Percentiles rank a stretch among this genome's conserved stretches.
Conservation (phyloP, 2,888 invertebrate genomes). For the Pristionchus japonicus region DNA sequence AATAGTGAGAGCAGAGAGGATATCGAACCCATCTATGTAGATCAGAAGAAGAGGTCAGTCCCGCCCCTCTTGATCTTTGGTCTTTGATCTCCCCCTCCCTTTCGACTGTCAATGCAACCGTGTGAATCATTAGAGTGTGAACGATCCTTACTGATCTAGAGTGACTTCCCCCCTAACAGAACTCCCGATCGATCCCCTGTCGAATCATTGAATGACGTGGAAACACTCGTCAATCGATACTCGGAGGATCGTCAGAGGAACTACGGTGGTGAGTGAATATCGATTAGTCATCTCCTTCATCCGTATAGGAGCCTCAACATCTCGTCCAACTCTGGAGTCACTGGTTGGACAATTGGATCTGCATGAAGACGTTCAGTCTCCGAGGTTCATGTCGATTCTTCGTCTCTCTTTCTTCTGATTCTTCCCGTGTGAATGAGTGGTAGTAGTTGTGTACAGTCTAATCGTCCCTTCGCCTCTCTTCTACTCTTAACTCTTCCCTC, state of each 20-base stretch:
- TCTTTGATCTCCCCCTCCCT: no score
- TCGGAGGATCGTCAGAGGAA: constrained; percentile 50
- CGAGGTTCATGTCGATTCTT: constrained; percentile 1
- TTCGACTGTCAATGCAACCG: not conserved
- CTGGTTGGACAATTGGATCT: constrained; percentile 42
- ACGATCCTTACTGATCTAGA: not conserved
- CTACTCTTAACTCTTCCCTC: not conserved
- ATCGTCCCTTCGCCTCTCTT: constrained; percentile 7
- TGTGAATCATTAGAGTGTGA: not conserved
- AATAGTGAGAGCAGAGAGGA: constrained; percentile 51
- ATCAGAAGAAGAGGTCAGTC: constrained; percentile 52
- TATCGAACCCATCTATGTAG: constrained; percentile 65
- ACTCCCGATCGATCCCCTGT: constrained; percentile 29
- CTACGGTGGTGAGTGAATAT: constrained; percentile 46
- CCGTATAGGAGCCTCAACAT: constrained; percentile 30
- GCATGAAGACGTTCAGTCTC: not conserved
- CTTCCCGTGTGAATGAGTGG: not conserved
- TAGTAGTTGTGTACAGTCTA: constrained; percentile 18
- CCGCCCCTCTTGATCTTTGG: not conserved
- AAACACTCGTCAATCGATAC: constrained; percentile 52
- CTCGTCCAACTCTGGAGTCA: constrained; percentile 43
- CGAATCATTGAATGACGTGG: constrained; percentile 51
- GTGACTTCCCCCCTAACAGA: not conserved
- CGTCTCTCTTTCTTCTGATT: not conserved
- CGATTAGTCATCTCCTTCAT: not conserved